Base-by-base conservation (phyloP, 2,888 invertebrate species). In the Oscheius sp. region DNA sequence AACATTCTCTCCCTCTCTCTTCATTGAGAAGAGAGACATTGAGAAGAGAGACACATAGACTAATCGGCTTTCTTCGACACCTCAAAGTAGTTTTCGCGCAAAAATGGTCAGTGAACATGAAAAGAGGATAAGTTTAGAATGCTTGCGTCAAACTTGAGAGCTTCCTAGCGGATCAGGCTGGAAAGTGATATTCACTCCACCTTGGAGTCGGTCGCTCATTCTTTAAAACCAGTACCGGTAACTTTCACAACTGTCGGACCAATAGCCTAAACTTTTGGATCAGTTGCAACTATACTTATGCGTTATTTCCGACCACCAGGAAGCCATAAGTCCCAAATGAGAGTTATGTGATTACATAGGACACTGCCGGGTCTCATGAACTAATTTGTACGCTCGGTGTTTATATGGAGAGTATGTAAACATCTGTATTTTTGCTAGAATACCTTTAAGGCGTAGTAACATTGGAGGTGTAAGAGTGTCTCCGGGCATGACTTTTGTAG, bases 151-250 rank as follows among this genome's bases (percentile, higher is more conserved):
- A 42, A n/a, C 42, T 10, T n/a, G 60, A 85, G 71, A 5, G 78
- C 70, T 57, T 83, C 85, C 37, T 77, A 71, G 76, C 83, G 85
- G 29, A 85, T 85, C 2, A 84, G 84, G 59, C 85, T 85, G 68
- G 85, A 85, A 11, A 42, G 7, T 42, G 42, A 42, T 42, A 7
- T 42, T 21, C 21, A 21, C 83, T 2, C 85, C 85, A 9, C 78
- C 74, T 9, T 84, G 21, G 21, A 21, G 21, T 42, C 3, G 3
- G 4, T 42, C 7, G 3, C 42, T 42, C 42, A 5, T 3, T 42
- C 7, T 42, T 42, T 42, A 7, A 42, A 42, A 42, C 42, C 42
- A 42, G 84, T 50, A 85, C 82, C 80, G 84, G 68, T 33, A 58
- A 2, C 13, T 13, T 7, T 62, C 13, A 11, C 4, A 59, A 59